phyloP scores from a whole-genome alignment of 1,140 invertebrate species.

The Cylas formicarius region DNA sequence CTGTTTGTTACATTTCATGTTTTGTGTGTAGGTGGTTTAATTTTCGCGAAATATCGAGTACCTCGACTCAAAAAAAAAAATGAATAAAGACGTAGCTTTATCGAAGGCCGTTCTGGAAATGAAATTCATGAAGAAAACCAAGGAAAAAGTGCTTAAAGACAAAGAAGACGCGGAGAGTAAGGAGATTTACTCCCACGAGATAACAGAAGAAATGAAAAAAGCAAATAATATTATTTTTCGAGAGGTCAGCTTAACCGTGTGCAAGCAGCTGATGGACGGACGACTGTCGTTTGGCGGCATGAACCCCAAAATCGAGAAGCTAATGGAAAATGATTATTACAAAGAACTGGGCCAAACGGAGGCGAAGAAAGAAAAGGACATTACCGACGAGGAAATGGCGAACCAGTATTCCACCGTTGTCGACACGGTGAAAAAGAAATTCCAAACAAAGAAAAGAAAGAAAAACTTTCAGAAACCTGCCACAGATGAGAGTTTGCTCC shows the following conservation, averaged over 20 bases:
- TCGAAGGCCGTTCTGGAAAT: slow-evolving; percentile 67
- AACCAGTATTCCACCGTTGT: slow-evolving; percentile 42
- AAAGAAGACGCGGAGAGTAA: slow-evolving; percentile 63
- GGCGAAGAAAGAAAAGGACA: slow-evolving; percentile 52
- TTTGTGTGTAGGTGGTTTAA: no score
- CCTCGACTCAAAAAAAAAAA: slow-evolving; percentile 2
- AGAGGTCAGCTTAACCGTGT: slow-evolving; percentile 68
- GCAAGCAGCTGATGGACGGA: slow-evolving; percentile 69
- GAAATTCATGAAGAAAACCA: slow-evolving; percentile 89
- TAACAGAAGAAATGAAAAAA: slow-evolving; percentile 47
- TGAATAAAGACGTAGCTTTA: slow-evolving; percentile 36
- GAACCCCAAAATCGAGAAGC: slow-evolving; percentile 78
- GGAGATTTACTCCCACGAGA: slow-evolving; percentile 46
- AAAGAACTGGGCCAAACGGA: slow-evolving; percentile 41
- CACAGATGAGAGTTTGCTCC: slow-evolving; percentile 8
- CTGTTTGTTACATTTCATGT: no score
- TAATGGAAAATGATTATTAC: slow-evolving; percentile 53
- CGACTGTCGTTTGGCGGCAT: slow-evolving; percentile 80
- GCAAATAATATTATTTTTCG: slow-evolving; percentile 60
- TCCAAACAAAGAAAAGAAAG: slow-evolving; percentile 31
- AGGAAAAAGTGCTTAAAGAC: slow-evolving; percentile 71
- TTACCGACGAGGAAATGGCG: slow-evolving; percentile 65
- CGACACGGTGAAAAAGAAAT: slow-evolving; percentile 45
- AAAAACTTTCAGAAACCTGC: slow-evolving; percentile 33
- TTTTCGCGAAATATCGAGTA: no score